A percentile compares a stretch with the other conserved stretches of the same genome.
These are phyloP conservation scores for Leptatherina wallacei DNA, from an alignment of 2,797 vertebrate species.

Conservation along the genomic window DNA sequence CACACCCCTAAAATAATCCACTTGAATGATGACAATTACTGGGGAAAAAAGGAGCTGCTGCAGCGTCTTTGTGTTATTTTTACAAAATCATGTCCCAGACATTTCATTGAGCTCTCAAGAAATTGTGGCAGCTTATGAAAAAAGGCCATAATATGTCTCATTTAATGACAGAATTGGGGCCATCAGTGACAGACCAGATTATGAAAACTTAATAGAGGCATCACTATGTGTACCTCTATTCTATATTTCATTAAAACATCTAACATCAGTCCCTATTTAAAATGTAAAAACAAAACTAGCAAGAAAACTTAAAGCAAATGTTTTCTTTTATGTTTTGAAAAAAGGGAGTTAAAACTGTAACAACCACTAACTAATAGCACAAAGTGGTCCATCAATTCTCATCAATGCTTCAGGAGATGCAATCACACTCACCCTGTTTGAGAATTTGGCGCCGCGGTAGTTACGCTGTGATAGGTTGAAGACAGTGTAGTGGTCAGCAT, in stretches of 20 bases:
- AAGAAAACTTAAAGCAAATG: not conserved
- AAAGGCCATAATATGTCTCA: not conserved
- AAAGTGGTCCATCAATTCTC: not conserved
- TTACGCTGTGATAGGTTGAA: constrained; percentile 98
- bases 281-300: not conserved
- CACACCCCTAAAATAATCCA: too few species aligned
- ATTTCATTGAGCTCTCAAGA: too few species aligned
- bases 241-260: not conserved
- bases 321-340: not conserved
- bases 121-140: too few species aligned
- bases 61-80: too few species aligned
- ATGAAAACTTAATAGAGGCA: not conserved
- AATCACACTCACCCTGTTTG: constrained; percentile 90
- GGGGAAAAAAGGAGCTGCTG: too few species aligned
- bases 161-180: not conserved
- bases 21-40: too few species aligned
- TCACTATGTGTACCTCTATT: not conserved
- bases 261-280: not conserved
- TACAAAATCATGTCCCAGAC: too few species aligned
- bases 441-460: constrained; percentile 97
- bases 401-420: not conserved
- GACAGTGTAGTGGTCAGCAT: constrained; percentile 98
- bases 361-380: constrained; percentile 4
- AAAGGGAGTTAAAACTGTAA: not conserved
- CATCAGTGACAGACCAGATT: not conserved